A percentile compares a stretch with the other conserved stretches of the same genome.
Evolutionary conservation across 2,113 vertebrate genomes (phyloP).

Genomic region (Indicator indicator): DNA sequence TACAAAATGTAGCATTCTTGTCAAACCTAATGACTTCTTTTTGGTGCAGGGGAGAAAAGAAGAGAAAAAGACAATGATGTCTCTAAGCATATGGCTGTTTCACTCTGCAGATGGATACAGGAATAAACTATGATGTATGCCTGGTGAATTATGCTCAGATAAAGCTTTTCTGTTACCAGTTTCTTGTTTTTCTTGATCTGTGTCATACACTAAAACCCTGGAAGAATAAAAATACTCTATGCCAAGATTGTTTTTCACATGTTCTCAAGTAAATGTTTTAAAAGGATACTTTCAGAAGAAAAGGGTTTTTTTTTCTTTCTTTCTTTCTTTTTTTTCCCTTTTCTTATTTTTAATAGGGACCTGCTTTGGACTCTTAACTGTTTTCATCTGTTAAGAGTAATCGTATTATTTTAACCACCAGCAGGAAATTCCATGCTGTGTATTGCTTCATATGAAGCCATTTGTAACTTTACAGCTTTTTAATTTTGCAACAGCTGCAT

Average conservation of each 20-base stretch:
- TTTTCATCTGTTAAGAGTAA: slow-evolving; percentile 50
- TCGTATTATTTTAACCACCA: slow-evolving; percentile 48
- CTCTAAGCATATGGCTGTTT: slow-evolving; percentile 33
- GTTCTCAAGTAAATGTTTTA: background rate
- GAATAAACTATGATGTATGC: background rate
- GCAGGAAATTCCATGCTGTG: slow-evolving; percentile 27
- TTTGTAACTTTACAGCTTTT: slow-evolving; percentile 62
- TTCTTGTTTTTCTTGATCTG: slow-evolving; percentile 32
- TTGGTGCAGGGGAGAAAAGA: background rate
- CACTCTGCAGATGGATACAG: slow-evolving; percentile 1
- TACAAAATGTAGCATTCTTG: slow-evolving; percentile 73
- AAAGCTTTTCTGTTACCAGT: background rate
- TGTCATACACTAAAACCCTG: background rate
- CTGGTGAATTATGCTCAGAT: slow-evolving; percentile 2
- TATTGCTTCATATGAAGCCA: slow-evolving; percentile 37
- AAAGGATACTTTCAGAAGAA: slow-evolving; percentile 7
- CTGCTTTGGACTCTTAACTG: slow-evolving; percentile 3
- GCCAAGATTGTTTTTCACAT: background rate
- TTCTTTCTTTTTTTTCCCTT: no score
- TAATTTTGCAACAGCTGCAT: slow-evolving; percentile 56
- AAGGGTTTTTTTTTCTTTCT: background rate
- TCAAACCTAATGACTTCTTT: slow-evolving; percentile 64
- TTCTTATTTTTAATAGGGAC: background rate
- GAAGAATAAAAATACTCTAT: slow-evolving; percentile 15
- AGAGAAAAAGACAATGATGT: slow-evolving; percentile 35